These are phyloP conservation scores for Megamerina dolium DNA, from an alignment of 2,888 invertebrate species.

Conservation along the genomic window DNA sequence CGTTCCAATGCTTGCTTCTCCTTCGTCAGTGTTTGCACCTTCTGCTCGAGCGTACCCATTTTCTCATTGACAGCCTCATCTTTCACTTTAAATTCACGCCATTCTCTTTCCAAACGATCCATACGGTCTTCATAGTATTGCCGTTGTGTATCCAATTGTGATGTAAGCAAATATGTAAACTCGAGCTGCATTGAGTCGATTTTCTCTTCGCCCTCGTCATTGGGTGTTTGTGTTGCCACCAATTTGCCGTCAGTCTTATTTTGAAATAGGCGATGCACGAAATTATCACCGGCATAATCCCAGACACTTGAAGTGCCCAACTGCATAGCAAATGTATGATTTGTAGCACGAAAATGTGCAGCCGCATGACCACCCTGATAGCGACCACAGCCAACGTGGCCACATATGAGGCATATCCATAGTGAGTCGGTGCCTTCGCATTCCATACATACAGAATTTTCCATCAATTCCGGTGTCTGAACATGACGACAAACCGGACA, in stretches of 20 bases:
- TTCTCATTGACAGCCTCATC: slow-evolving; percentile 52
- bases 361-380: slow-evolving; percentile 89
- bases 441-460: slow-evolving; percentile 57
- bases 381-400: slow-evolving; percentile 95
- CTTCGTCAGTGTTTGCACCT: slow-evolving; percentile 53
- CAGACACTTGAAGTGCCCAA: slow-evolving; percentile 94
- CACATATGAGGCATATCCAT: slow-evolving; percentile 99
- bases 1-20: slow-evolving; percentile 68
- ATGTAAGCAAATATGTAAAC: slow-evolving; percentile 92
- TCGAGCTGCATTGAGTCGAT: slow-evolving; percentile 92
- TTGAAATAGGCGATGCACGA: slow-evolving; percentile 87
- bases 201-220: slow-evolving; percentile 68
- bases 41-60: slow-evolving; percentile 50
- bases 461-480: slow-evolving; percentile 55
- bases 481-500: slow-evolving; percentile 93
- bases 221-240: slow-evolving; percentile 69
- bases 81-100: slow-evolving; percentile 54
- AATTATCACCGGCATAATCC: slow-evolving; percentile 97
- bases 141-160: slow-evolving; percentile 90
- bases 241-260: slow-evolving; percentile 96
- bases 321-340: slow-evolving; percentile 96
- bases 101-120: slow-evolving; percentile 55
- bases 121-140: slow-evolving; percentile 83
- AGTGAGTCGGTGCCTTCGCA: slow-evolving; percentile 67
- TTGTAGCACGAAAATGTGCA: slow-evolving; percentile 89